Evolutionary conservation across 2,888 invertebrate genomes (phyloP), one percentile per base, ranked within the genome.

Genomic region (Volucella zonaria): DNA sequence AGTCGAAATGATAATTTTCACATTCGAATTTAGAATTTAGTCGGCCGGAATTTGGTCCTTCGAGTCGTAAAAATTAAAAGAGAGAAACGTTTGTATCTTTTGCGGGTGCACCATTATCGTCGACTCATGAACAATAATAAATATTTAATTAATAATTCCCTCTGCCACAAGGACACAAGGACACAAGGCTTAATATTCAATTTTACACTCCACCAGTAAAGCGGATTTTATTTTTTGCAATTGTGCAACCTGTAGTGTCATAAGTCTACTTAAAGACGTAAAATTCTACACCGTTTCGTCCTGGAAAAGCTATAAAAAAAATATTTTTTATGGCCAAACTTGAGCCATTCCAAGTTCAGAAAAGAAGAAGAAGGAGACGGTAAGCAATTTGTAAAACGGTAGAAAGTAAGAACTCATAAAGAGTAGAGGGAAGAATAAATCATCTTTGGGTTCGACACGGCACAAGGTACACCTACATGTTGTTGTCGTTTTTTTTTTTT

Each of bases 1-100:
- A 31, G 31, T 31, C 2, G 78, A 77, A 64, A 14, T 56, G 40
- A 56, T 43, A 80, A 83, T 54, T 87, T 87, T 82, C 87, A 73
- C 54, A 67, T 59, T 73, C 52, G 47, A 62, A 40, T 14, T 71
- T 62, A 62, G 73, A 81, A 52, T 76, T 88, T 82, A 82, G 56
- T 59, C 40, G 86, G 89, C 88, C 89, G 88, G 77, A 51, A 87
- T 71, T 67, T 71, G 38, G 14, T 6, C 4, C 40, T 43, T 47
- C 54, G 51, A 56, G 45, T 74, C 61, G 59, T 82, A 54, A 78
- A 61, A 64, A 66, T 58, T n/a, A 54, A n/a, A n/a, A 59, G 52
- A 52, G 58, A 49, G 31, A 18, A 52, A 23, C 6, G n/a, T 40
- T 38, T 15, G 12, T 10, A n/a, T 9, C 10, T 40, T 64, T 61